A percentile compares a stretch with the other conserved stretches of the same genome.
Evolutionary conservation across 2,113 vertebrate genomes (phyloP).

Genomic region (Rhinolophus sinicus): DNA sequence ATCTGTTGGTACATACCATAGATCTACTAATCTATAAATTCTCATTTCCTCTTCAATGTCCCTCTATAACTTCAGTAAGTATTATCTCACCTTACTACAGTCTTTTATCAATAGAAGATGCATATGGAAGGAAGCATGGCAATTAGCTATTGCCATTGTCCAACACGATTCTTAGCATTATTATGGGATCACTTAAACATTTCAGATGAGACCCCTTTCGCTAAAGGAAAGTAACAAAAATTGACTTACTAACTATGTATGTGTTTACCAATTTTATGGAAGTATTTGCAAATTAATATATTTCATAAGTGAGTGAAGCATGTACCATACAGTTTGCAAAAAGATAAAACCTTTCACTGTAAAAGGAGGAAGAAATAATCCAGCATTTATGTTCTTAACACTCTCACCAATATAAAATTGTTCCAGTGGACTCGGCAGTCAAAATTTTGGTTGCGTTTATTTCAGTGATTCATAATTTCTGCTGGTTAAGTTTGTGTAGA

Average conservation of each 20-base stretch:
- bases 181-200: background rate
- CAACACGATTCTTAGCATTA: background rate
- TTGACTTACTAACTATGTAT: background rate
- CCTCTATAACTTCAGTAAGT: background rate
- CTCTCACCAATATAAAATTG: background rate
- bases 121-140: conserved; percentile 17
- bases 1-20: background rate
- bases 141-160: conserved; percentile 45
- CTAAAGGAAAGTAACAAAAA: background rate
- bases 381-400: background rate
- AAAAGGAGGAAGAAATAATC: background rate
- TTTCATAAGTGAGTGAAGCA: conserved; percentile 20
- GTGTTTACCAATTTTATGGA: conserved; percentile 5
- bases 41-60: background rate
- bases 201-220: background rate
- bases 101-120: conserved; percentile 37
- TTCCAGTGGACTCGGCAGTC: background rate
- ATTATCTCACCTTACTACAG: conserved; percentile 3
- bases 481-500: conserved; percentile 30
- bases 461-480: background rate
- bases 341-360: background rate
- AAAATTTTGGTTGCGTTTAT: conserved; percentile 27
- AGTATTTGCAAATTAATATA: background rate
- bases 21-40: background rate
- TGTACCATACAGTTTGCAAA: background rate